Base-by-base conservation (phyloP, 2,888 invertebrate genomes). In the Gastrophysa polygoni region DNA sequence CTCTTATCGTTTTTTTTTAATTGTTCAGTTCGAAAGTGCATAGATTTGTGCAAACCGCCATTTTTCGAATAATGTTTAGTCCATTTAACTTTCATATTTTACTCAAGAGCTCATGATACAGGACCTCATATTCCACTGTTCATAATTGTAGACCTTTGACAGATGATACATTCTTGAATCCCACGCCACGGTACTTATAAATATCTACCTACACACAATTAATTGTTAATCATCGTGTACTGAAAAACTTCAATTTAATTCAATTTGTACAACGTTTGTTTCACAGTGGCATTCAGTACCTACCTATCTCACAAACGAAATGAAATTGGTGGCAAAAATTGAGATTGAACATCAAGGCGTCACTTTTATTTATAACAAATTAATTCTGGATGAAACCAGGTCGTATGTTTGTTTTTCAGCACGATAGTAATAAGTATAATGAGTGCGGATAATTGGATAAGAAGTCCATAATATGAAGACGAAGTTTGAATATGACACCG, bases 131-230 rank as follows among this genome's bases (percentile, higher is more conserved):
- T 1, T 38, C n/a, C 38, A 38, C 38, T 14, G 4, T 38, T n/a
- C 14, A 10, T 14, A 14, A 14, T 38, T 38, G 38, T n/a, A 11
- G 38, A 38, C 38, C 38, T 38, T 38, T 14, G 38, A 38, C 38
- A 14, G 28, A 29, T 16, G 28, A 50, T n/a, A 47, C 24, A 56
- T 56, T 56, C 43, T 48, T 14, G 14, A 14, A 38, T 38, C 38
- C 38, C 38, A 38, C 38, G 38, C 38, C 38, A 14, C 14, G 14
- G 2, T n/a, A 38, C 38, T 38, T 38, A 14, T 38, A 14, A n/a
- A n/a, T 61, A 55, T 70, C 75, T 75, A 75, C 76, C 76, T 76
- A 76, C 76, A 69, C 72, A 67, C 73, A 75, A 75, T 75, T 74
- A 73, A 66, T 46, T 48, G 48, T 56, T 59, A 63, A 63, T 38